Evolutionary conservation across 2,797 vertebrate genomes (phyloP), one percentile per base, ranked within the genome.

Genomic region (Sphaeramia orbicularis): DNA sequence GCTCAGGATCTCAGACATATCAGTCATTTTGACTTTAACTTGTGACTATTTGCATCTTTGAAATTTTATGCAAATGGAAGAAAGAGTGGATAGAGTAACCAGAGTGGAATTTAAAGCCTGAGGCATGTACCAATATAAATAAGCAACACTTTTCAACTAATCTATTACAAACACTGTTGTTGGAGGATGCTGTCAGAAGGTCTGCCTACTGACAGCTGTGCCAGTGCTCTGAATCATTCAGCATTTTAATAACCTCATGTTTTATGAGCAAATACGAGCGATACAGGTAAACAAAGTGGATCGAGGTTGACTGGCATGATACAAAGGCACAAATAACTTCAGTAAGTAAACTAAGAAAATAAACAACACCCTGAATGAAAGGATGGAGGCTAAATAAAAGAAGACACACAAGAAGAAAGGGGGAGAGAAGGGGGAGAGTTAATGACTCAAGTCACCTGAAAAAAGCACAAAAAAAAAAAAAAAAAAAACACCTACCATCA

Each of bases 401-500:
- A 35, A 64, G 10, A 36, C 4, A 27, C 15, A 38, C 6, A 44
- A 24, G 9, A 49, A 36, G 11, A 54, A 21, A 62, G 2, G 12
- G 18, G 2, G 12, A 42, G 54, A 12, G 41, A 18, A 51, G 7
- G 1, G 35, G 60, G 11, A 11, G 37, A 51, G 37, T 51, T 35
- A 32, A 65, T 15, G 45, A 52, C 10, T 66, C 16, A 48, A 49
- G 62, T 76, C 14, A 68, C 32, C 19, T n/a, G n/a, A n/a, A n/a
- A n/a, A n/a, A n/a, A n/a, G n/a, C n/a, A n/a, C n/a, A n/a, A n/a
- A n/a, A n/a, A n/a, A n/a, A n/a, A n/a, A n/a, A 60, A 10, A 53
- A 65, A 70, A 72, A 74, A 80, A 40, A 32, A 24, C 80, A 91
- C 91, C 78, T 91, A 93, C 91, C 92, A 93, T 92, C 78, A 78